phyloP scores from a whole-genome alignment of 2,113 vertebrate species.

The Mirounga angustirostris region DNA sequence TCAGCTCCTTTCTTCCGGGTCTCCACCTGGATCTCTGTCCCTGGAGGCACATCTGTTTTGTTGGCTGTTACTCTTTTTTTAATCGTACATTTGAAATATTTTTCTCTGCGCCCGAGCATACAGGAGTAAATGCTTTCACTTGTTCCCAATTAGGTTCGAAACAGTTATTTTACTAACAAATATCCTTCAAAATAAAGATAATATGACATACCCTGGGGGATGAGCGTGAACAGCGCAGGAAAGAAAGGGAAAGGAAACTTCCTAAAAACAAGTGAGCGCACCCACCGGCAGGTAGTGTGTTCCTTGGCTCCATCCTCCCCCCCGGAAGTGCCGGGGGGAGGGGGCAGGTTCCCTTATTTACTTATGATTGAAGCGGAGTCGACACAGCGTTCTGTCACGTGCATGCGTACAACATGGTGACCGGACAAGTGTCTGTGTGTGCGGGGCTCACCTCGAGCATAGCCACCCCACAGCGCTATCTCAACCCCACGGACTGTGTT shows the following conservation, averaged over 20 bases:
- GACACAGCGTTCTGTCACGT: rapidly evolving
- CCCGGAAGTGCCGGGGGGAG: background rate
- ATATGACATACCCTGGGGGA: background rate
- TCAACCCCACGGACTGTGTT: rapidly evolving
- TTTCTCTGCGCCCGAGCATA: background rate
- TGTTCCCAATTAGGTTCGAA: background rate
- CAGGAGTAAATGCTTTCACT: background rate
- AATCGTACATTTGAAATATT: background rate
- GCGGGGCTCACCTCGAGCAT: rapidly evolving
- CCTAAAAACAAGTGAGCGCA: background rate
- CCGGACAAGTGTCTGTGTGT: rapidly evolving
- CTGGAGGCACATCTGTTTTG: background rate
- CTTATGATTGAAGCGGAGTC: background rate
- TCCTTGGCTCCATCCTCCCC: background rate
- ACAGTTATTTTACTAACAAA: background rate
- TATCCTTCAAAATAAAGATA: background rate
- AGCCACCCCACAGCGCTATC: background rate
- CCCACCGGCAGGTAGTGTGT: background rate
- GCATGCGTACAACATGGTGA: rapidly evolving
- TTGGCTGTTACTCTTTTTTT: background rate
- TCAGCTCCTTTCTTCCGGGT: background rate
- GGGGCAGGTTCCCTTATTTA: background rate
- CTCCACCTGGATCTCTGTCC: background rate
- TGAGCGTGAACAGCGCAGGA: background rate
- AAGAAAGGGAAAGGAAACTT: constrained; percentile 14